phyloP scores from a whole-genome alignment of 92 coral and sea anemone species.

The Ricordea florida region DNA sequence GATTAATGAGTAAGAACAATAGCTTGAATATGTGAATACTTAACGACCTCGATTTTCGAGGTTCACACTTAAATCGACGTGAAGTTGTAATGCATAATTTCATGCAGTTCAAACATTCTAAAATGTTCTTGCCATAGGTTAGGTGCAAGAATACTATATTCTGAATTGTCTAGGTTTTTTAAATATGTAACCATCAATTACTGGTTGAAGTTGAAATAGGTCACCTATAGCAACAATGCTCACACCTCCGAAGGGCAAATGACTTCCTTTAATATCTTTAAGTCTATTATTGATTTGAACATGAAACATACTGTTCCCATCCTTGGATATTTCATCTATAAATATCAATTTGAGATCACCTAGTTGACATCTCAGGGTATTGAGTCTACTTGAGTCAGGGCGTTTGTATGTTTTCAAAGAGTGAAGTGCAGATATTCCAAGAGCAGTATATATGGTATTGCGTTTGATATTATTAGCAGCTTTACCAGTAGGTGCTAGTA shows the following conservation, averaged over 20 bases:
- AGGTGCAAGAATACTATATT: constrained; percentile 41
- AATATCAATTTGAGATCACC: constrained; percentile 37
- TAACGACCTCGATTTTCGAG: no score
- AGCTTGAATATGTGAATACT: no score
- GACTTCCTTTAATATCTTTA: constrained; percentile 44
- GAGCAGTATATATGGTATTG: constrained; percentile 37
- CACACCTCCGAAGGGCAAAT: constrained; percentile 51
- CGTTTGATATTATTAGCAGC: background rate
- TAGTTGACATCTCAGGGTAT: constrained; percentile 51
- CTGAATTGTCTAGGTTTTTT: constrained; percentile 45
- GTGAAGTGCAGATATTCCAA: constrained; percentile 60
- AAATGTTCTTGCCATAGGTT: background rate
- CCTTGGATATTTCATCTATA: constrained; percentile 64
- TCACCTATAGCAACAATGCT: constrained; percentile 59
- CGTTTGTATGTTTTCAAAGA: constrained; percentile 40
- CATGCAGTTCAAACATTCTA: constrained; percentile 37
- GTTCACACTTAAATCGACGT: no score
- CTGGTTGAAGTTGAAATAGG: constrained; percentile 42
- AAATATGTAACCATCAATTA: constrained; percentile 60
- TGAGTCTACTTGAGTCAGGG: constrained; percentile 53
- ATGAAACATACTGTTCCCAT: constrained; percentile 56
- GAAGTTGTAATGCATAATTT: no score
- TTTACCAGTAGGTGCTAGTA: constrained; percentile 54
- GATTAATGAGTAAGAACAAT: no score
- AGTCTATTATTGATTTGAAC: constrained; percentile 59